phyloP scores from a whole-genome alignment of 2,888 invertebrate species.

The Pyrochroa serraticornis region DNA sequence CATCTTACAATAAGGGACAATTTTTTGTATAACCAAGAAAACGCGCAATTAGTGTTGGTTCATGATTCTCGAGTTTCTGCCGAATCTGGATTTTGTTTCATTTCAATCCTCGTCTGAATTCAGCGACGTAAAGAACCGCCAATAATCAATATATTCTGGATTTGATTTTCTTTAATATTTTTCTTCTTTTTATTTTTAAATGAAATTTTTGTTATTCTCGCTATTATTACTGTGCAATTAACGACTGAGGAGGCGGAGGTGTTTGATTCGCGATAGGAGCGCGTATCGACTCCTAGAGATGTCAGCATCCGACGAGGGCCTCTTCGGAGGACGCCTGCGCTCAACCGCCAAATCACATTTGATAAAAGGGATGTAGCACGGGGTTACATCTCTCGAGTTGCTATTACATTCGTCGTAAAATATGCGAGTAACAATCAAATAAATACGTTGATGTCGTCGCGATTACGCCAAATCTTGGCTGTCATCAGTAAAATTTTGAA shows the following conservation, averaged over 20 bases:
- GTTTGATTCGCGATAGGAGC: constrained; percentile 31
- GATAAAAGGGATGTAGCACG: constrained; percentile 39
- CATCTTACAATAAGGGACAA: too few species aligned
- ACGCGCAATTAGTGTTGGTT: constrained; percentile 13
- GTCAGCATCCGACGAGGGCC: constrained; percentile 43
- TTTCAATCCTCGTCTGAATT: constrained; percentile 6
- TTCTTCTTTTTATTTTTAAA: not conserved
- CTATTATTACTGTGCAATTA: too few species aligned
- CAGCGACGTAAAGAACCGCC: not conserved
- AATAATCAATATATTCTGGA: not conserved
- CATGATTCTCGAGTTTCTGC: not conserved
- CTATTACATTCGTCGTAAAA: constrained; percentile 18
- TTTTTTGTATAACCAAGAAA: constrained; percentile 17
- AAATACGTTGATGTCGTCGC: constrained; percentile 10
- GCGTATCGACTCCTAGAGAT: constrained; percentile 45
- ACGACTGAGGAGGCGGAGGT: constrained; percentile 22
- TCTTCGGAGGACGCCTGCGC: constrained; percentile 41
- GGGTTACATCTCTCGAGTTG: constrained; percentile 21
- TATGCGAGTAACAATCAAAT: constrained; percentile 15
- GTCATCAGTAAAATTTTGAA: too few species aligned
- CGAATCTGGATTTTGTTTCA: too few species aligned
- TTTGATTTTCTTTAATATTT: not conserved
- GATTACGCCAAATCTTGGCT: too few species aligned
- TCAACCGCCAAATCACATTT: constrained; percentile 40
- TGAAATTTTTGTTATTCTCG: not conserved